Base-by-base conservation (phyloP, 2,113 vertebrate species). In the Periophthalmodon schlosseri region DNA sequence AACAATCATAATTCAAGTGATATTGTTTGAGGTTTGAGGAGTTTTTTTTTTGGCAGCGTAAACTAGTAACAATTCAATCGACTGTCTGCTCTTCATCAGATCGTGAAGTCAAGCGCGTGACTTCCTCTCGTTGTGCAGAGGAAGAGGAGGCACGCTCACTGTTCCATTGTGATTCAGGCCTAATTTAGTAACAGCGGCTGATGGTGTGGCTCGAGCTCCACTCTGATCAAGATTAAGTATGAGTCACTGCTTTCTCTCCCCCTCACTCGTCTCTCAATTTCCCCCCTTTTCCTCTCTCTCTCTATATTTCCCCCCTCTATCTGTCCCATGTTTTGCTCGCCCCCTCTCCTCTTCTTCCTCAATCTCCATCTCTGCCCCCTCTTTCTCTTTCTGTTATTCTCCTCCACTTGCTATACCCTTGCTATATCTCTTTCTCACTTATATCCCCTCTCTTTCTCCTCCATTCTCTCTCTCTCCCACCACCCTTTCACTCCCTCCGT, bases 221-320 rank as follows among this genome's bases (percentile, higher is more conserved):
- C 68, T 86, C 77, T 83, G 87, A 85, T 90, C 81, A 86, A 90
- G 88, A 89, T 83, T 73, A 86, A 87, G 82, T 78, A 82, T 86
- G 89, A 91, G 69, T 89, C 88, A 89, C 87, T 75, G 44, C 61
- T 63, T 12, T 60, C 23, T 15, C 57, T 5, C 57, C 50, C 78
- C 75, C 39, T 58, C 36, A 70, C 36, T 12, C 67, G 5, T 52
- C 52, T 21, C 7, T 56, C 52, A 3, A 7, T 21, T 7, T 18
- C 20, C 20, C 8, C 7, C 0, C 6, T 5, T n/a, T 9, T 7
- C 10, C 20, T 56, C 52, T 56, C 52, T 54, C 18, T 2, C 8
- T n/a, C 7, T 3, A n/a, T n/a, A 28, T 3, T 28, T 4, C 7
- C 50, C 18, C 50, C 18, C 50, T 18, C 20, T 15, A 5, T 54